These are phyloP conservation scores for Tyrophagus putrescentiae DNA, from an alignment of 1,140 invertebrate species.

Conservation along the genomic window DNA sequence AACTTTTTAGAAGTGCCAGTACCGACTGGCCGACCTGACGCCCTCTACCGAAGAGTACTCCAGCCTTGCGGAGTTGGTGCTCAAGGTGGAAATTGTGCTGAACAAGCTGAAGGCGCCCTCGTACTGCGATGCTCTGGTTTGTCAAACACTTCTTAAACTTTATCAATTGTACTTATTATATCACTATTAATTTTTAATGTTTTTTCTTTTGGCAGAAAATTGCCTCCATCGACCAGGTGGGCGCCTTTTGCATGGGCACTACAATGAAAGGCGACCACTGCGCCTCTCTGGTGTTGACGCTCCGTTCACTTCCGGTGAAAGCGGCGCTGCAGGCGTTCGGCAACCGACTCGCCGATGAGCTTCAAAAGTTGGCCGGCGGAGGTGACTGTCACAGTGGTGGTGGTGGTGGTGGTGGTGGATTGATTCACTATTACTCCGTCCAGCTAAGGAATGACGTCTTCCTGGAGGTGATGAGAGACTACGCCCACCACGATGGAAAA, in stretches of 20 bases:
- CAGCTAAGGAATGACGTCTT: not conserved
- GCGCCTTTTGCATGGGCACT: slow-evolving; percentile 94
- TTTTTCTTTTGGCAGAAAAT: slow-evolving; percentile 54
- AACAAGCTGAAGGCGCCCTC: slow-evolving; percentile 85
- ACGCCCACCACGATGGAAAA: slow-evolving; percentile 30
- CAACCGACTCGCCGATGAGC: slow-evolving; percentile 68
- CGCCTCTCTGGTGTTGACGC: slow-evolving; percentile 89
- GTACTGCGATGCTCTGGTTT: not conserved
- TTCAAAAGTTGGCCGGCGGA: slow-evolving; percentile 44
- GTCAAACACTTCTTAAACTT: not conserved
- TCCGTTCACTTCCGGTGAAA: slow-evolving; percentile 80
- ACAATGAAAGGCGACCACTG: slow-evolving; percentile 90
- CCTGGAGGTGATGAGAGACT: slow-evolving; percentile 28
- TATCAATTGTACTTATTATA: slow-evolving; percentile 1
- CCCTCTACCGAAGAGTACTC: slow-evolving; percentile 76
- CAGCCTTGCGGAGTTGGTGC: slow-evolving; percentile 75
- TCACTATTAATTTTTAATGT: slow-evolving; percentile 18
- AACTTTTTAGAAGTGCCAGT: slow-evolving; percentile 38
- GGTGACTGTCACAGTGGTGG: not conserved
- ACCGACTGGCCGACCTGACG: slow-evolving; percentile 75
- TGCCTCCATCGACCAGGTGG: slow-evolving; percentile 86
- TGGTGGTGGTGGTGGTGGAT: not conserved
- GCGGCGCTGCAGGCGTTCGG: slow-evolving; percentile 81
- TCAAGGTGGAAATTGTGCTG: slow-evolving; percentile 76
- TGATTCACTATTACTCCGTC: slow-evolving; percentile 8